Evolutionary conservation across 2,888 invertebrate species (phyloP).

Genomic region (Heliconius charithonia): DNA sequence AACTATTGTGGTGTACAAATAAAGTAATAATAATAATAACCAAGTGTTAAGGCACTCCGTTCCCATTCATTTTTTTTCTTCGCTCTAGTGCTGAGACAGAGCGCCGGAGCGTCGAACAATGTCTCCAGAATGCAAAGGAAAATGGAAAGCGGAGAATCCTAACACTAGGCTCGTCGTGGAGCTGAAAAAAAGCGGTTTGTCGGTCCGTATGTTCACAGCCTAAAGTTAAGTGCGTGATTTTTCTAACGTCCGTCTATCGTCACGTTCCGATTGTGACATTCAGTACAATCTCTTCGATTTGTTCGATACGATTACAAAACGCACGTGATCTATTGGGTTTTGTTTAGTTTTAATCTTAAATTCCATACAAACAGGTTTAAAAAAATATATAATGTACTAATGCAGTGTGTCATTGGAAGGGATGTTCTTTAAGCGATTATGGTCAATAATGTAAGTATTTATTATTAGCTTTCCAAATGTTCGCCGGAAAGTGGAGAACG

Average conservation of each 20-base stretch:
- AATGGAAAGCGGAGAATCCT: too few relatives aligned
- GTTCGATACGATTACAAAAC: slow-evolving; percentile 45
- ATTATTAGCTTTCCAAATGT: not conserved
- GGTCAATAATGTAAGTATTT: slow-evolving; percentile 14
- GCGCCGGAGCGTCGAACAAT: too few relatives aligned
- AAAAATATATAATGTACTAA: not conserved
- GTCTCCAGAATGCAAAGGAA: too few relatives aligned
- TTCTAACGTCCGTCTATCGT: slow-evolving; percentile 54
- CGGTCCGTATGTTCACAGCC: slow-evolving; percentile 14
- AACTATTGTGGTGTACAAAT: too few relatives aligned
- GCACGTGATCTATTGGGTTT: slow-evolving; percentile 27
- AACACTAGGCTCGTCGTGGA: too few relatives aligned
- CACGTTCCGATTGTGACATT: slow-evolving; percentile 57
- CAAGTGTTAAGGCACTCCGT: not conserved
- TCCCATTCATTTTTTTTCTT: not conserved
- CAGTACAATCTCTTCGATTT: slow-evolving; percentile 47
- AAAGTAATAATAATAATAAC: too few relatives aligned
- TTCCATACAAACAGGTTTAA: not conserved
- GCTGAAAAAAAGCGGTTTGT: not conserved
- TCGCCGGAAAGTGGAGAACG: too few relatives aligned
- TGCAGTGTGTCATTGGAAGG: slow-evolving; percentile 11
- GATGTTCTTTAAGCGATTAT: slow-evolving; percentile 11
- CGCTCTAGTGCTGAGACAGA: too few relatives aligned
- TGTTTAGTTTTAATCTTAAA: not conserved
- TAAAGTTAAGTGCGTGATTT: slow-evolving; percentile 53